Evolutionary conservation across 2,797 vertebrate genomes (phyloP).

Genomic region (Acanthornis magna): DNA sequence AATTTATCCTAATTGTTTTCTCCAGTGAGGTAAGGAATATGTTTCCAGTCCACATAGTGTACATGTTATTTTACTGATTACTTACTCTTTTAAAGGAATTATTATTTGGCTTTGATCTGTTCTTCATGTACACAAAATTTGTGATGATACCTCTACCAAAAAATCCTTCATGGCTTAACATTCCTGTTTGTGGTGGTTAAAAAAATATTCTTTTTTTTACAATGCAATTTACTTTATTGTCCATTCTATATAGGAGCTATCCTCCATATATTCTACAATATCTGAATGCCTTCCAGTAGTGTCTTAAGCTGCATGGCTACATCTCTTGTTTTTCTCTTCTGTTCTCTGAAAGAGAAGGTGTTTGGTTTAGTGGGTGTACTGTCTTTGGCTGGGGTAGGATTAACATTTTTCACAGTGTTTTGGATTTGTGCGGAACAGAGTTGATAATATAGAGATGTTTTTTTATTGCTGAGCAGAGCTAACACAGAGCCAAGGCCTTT

Average conservation of each 20-base stretch:
- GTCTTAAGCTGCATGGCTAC: not conserved
- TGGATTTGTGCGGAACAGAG: not conserved
- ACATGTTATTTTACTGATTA: not conserved
- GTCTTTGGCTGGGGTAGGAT: not conserved
- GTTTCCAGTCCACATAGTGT: not conserved
- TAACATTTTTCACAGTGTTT: not conserved
- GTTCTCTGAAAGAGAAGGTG: not conserved
- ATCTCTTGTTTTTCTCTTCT: not conserved
- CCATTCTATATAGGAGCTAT: not conserved
- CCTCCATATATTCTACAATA: not conserved
- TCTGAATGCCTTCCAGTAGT: not conserved
- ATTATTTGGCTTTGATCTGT: not conserved
- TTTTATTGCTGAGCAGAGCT: not conserved
- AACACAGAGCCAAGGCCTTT: not conserved
- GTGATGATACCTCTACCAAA: not conserved
- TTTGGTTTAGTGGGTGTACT: not conserved
- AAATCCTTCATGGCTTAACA: not conserved
- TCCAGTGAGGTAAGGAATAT: not conserved
- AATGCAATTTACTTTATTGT: not conserved
- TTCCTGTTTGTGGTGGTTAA: not conserved
- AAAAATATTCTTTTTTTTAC: not conserved
- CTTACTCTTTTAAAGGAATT: not conserved
- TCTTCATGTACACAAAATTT: not conserved
- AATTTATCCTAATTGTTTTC: slow-evolving; percentile 12
- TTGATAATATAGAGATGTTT: not conserved